Base-by-base conservation (phyloP, 2,113 vertebrate genomes). In the Albula goreensis region DNA sequence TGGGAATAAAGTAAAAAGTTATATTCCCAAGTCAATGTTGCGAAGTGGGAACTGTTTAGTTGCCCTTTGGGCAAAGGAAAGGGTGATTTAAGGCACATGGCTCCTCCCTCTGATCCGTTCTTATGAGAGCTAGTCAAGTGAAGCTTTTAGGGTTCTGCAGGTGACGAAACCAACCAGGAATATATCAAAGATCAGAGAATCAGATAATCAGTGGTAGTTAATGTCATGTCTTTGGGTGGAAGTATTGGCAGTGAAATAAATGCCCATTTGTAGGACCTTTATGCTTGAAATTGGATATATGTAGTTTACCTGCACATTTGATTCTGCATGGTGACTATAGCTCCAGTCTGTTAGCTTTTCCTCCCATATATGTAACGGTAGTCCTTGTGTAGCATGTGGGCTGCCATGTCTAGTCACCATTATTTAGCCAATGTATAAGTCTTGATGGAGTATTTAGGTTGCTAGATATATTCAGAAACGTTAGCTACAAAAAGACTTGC, bases 11-110 rank as follows among this genome's bases (percentile, higher is more conserved):
- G 4, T 79, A 15, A 11, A 3, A 70, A 70, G 66, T 6, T 15
- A 78, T 15, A 12, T n/a, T 78, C 41, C 77, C 77, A 78, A 48
- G 77, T 78, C 49, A 79, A 79, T 79, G 17, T 79, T 79, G 41
- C 78, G 5, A 49, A 7, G 15, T 74, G 70, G 9, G 10, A 22
- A 31, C 70, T 74, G n/a, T 4, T 22, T 25, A n/a, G 31, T 31
- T 74, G n/a, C 70, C 22, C 70, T 31, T 17, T 74, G 70, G 70
- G 70, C 8, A 2, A 74, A 31, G 22, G 17, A 60, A 70, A 70
- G 22, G 63, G 19, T 22, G 5, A 70, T 22, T 60, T 70, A 22
- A 9, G 8, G 2, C 22, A 31, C 70, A 31, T 74, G 70, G 22
- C 70, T 74, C 53, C 2, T 70, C 57, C 57, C 11, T 74, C 70